phyloP scores from a whole-genome alignment of 2,888 invertebrate species.

The Drosophila acutilabella region DNA sequence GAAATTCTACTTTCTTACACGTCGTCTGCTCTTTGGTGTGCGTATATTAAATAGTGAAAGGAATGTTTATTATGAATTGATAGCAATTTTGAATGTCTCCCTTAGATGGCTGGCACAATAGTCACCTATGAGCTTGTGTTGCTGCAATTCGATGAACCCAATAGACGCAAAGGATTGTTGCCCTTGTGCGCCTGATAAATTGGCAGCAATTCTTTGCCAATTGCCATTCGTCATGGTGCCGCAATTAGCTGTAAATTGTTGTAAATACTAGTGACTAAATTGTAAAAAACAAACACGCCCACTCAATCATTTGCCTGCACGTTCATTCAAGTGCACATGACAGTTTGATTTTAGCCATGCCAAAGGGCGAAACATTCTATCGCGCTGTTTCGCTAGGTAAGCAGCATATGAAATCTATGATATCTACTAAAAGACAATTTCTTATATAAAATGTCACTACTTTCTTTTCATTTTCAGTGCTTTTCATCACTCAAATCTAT shows the following conservation, averaged over 20 bases:
- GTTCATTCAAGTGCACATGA: background rate
- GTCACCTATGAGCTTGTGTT: conserved; percentile 89
- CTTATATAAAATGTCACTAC: too few species aligned
- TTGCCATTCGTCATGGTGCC: conserved; percentile 60
- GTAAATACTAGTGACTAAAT: conserved; percentile 42
- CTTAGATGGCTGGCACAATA: conserved; percentile 87
- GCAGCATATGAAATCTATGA: too few species aligned
- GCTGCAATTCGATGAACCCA: conserved; percentile 86
- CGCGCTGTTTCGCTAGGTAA: conserved; percentile 75
- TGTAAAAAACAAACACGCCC: conserved; percentile 54
- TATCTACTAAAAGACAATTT: too few species aligned
- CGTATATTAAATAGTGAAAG: conserved; percentile 39
- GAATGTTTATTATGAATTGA: background rate
- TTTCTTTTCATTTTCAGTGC: conserved; percentile 49
- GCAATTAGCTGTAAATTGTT: conserved; percentile 60
- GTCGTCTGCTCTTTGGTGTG: conserved; percentile 87
- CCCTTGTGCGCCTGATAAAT: conserved; percentile 75
- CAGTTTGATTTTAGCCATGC: conserved; percentile 57
- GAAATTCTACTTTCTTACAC: conserved; percentile 87
- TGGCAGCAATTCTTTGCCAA: conserved; percentile 25
- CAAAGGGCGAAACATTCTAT: conserved; percentile 80
- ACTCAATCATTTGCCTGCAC: conserved; percentile 17
- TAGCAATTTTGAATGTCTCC: background rate
- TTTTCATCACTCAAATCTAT: conserved; percentile 82
- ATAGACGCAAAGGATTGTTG: conserved; percentile 77